phyloP scores from a whole-genome alignment of 2,113 vertebrate species.

The Entelurus aequoreus region DNA sequence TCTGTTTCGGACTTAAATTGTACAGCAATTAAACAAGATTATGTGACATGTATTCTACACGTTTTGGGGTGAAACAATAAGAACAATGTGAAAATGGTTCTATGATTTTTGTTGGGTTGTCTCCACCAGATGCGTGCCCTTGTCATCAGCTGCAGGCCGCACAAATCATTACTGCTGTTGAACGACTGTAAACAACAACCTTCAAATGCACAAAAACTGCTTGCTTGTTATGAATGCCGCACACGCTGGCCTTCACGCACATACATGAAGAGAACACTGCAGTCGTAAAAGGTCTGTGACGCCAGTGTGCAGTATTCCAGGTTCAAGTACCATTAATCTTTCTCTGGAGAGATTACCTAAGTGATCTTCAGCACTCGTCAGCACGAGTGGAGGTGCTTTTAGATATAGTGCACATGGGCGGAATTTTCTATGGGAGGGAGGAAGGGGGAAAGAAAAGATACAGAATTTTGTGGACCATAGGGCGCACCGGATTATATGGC shows the following conservation, averaged over 20 bases:
- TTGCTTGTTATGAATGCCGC: not conserved
- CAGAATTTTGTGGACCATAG: too few relatives aligned
- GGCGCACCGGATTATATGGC: too few relatives aligned
- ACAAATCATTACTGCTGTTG: conserved; percentile 1
- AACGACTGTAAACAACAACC: not conserved
- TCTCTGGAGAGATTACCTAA: not conserved
- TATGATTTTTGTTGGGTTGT: not conserved
- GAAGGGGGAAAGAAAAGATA: too few relatives aligned
- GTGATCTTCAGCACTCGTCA: conserved; percentile 12
- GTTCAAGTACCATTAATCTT: not conserved
- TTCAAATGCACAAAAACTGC: not conserved
- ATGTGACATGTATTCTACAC: not conserved
- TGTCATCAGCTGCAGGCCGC: not conserved
- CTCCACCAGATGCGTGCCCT: not conserved
- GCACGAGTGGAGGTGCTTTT: not conserved
- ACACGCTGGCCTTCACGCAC: not conserved
- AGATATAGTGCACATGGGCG: not conserved
- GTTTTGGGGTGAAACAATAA: not conserved
- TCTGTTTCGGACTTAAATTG: too few relatives aligned
- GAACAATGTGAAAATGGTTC: not conserved
- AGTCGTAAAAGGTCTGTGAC: not conserved
- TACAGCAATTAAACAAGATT: too few relatives aligned
- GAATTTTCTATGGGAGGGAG: too few relatives aligned
- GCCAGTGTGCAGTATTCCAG: too few relatives aligned
- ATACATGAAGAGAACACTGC: not conserved